Conservation (phyloP, 1,140 invertebrate species). For the Scylla paramamosain region DNA sequence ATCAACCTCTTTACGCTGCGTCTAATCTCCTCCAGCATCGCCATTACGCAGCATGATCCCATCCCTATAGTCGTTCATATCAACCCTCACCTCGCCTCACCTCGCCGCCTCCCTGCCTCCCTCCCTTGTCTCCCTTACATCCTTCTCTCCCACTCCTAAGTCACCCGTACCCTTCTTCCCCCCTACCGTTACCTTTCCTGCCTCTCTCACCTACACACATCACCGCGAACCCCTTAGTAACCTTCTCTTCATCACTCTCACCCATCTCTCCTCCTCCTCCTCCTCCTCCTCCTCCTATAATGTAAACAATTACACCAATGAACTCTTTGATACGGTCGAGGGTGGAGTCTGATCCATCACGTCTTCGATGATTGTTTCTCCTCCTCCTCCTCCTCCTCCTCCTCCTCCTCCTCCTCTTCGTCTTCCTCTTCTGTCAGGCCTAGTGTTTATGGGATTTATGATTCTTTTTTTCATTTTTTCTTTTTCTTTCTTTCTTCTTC, state of each 20-base stretch:
- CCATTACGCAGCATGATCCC: not conserved
- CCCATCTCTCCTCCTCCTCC: not conserved
- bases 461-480: not conserved
- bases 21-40: not conserved
- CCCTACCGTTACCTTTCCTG: not conserved
- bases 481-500: not conserved
- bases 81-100: not conserved
- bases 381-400: not conserved
- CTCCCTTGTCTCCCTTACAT: not conserved
- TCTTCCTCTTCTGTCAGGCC: not conserved
- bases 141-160: not conserved
- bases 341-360: conserved; percentile 41
- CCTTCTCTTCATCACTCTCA: not conserved
- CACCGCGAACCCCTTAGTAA: not conserved
- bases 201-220: not conserved
- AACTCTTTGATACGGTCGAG: conserved; percentile 56
- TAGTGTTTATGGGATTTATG: not conserved
- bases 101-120: not conserved
- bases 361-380: conserved; percentile 42
- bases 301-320: conserved; percentile 62
- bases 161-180: too few relatives aligned
- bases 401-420: not conserved
- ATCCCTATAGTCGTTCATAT: conserved; percentile 3
- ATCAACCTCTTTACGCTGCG: conserved; percentile 1
- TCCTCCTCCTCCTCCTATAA: conserved; percentile 3